Conservation (phyloP, 53 echinoderm and acorn worm genomes). For the Hippasteria phrygiana region DNA sequence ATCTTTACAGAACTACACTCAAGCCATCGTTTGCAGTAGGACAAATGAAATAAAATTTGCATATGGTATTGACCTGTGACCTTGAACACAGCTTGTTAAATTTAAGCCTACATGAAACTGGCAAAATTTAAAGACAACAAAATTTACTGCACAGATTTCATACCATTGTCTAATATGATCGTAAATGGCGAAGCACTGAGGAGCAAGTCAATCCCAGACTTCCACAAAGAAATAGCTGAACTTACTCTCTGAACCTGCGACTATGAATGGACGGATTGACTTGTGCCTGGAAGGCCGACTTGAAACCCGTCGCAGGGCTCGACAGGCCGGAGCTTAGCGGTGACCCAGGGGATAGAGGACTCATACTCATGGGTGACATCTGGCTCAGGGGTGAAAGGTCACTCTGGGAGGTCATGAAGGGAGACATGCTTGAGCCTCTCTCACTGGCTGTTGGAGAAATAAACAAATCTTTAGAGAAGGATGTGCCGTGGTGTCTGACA, state of each 20-base stretch:
- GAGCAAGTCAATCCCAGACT: no score
- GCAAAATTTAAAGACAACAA: no score
- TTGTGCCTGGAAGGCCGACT: conserved; percentile 71
- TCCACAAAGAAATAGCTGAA: background rate
- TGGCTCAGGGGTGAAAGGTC: conserved; percentile 97
- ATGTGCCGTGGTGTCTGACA: no score
- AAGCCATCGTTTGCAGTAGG: no score
- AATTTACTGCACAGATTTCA: no score
- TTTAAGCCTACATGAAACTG: no score
- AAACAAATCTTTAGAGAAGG: background rate
- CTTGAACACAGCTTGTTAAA: no score
- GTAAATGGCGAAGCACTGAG: no score
- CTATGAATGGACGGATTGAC: conserved; percentile 85
- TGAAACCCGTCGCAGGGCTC: conserved; percentile 85
- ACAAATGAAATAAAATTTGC: no score
- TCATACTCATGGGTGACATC: conserved; percentile 94
- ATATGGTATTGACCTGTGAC: no score
- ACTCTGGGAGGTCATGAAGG: conserved; percentile 91
- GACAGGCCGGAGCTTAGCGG: conserved; percentile 75
- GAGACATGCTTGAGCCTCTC: conserved; percentile 77
- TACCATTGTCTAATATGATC: no score
- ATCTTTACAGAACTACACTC: no score
- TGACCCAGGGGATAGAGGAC: conserved; percentile 91
- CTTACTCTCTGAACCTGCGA: conserved; percentile 96
- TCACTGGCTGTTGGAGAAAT: conserved; percentile 82